Base-by-base conservation (phyloP, 2,113 vertebrate species). In the Brienomyrus longianalis region DNA sequence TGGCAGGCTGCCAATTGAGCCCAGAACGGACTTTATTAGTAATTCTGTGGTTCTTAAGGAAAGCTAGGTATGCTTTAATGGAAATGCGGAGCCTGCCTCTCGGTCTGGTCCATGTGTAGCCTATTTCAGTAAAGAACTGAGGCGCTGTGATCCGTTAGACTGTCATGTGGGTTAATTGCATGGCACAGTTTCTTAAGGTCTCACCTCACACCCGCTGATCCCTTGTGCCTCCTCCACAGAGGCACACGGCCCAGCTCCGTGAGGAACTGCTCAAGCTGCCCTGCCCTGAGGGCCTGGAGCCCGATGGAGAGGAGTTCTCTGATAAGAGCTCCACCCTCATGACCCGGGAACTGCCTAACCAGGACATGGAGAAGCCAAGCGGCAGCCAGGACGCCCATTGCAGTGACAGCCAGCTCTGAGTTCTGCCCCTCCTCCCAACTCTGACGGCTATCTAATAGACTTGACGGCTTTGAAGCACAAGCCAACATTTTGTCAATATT, bases 401-500 rank as follows among this genome's bases (percentile, higher is more conserved):
- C 92, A 93, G 95, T 90, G 98, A 98, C 92, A 98, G 97, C 95
- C 97, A 97, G 94, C 96, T 98, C 96, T 99, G 97, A 98, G 95
- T 93, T 96, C 91, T 92, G 19, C 92, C 47, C 88, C 96, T 94
- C 95, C 95, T 89, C 91, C 87, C 70, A 52, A 89, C 70, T 89
- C 93, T 92, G 90, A 91, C 92, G 84, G 88, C 92, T 91, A 92
- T 92, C 52, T 90, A 94, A 93, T 91, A 96, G 97, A 98, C 96
- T 97, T 89, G 95, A 93, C 94, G 98, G 97, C 98, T 97, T 96
- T 93, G 93, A 97, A 97, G 97, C 96, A 97, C 97, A 97, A 97
- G 97, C 97, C 96, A 96, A 96, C 93, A 97, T 96, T 94, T 98
- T 99, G 98, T 99, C 97, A 95, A 99, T 99, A 99, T 98, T 99